These are phyloP conservation scores for Nesometra sesokonis DNA, from an alignment of 35 echinoderm and acorn worm species.

Conservation along the genomic window DNA sequence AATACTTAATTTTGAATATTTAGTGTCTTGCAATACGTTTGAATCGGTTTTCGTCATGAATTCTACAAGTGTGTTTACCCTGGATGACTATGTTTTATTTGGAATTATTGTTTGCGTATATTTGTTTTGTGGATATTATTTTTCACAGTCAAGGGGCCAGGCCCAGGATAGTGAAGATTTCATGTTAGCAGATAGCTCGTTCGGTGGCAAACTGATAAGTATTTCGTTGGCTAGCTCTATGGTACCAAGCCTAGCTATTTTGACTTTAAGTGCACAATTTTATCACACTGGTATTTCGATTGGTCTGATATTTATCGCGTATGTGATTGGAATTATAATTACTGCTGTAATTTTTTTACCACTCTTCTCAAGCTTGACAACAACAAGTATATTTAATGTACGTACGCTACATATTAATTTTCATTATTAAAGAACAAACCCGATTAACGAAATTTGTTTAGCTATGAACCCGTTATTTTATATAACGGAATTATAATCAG, in stretches of 20 bases:
- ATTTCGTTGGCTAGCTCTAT: not conserved
- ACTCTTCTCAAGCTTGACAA: not conserved
- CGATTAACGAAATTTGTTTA: no score
- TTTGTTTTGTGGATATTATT: not conserved
- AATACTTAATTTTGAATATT: no score
- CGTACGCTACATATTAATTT: no score
- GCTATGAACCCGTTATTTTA: no score
- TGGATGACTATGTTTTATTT: not conserved
- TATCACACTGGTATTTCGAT: not conserved
- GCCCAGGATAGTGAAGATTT: not conserved
- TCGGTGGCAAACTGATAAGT: not conserved
- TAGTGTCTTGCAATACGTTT: no score
- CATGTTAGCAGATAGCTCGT: not conserved
- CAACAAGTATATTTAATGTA: not conserved
- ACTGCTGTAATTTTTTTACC: not conserved
- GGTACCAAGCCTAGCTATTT: not conserved
- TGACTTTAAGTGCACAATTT: not conserved
- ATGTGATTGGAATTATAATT: not conserved
- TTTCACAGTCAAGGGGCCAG: not conserved
- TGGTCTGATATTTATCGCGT: not conserved
- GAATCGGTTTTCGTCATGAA: not conserved
- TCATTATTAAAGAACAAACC: no score
- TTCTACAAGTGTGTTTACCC: not conserved
- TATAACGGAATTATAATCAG: no score
- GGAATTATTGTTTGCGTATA: not conserved